These are phyloP conservation scores for Natrix natrix DNA, from an alignment of 2,797 vertebrate species.

Conservation along the genomic window DNA sequence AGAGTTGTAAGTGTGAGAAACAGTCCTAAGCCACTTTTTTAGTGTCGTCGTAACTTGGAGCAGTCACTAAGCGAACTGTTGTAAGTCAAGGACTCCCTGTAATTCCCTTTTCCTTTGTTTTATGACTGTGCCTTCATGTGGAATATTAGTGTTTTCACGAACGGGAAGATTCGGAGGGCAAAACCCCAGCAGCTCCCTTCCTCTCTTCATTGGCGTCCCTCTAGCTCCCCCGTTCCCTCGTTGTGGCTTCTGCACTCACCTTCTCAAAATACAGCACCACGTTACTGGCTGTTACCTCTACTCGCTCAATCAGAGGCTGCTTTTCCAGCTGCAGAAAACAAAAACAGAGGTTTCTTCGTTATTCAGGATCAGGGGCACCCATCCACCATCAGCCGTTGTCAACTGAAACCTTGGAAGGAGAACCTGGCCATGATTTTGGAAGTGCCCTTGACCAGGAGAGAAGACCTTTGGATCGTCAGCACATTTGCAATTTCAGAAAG, in stretches of 20 bases:
- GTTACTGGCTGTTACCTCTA: conserved; percentile 59
- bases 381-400: no score
- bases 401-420: not conserved
- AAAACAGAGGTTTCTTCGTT: conserved; percentile 20
- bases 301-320: conserved; percentile 44
- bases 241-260: conserved; percentile 44
- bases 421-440: not conserved
- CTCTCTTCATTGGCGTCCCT: accelerated
- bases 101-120: not conserved
- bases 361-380: not conserved
- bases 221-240: accelerated
- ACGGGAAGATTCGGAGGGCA: not conserved
- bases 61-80: not conserved
- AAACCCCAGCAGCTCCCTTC: not conserved
- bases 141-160: not conserved
- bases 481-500: not conserved
- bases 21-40: not conserved
- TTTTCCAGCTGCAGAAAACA: conserved; percentile 58
- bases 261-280: conserved; percentile 70
- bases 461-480: not conserved
- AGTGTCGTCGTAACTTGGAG: not conserved
- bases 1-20: no score
- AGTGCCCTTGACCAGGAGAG: not conserved
- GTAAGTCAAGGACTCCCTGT: not conserved
- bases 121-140: not conserved